phyloP scores from a whole-genome alignment of 2,888 invertebrate genomes.

The Epirrita christyi region DNA sequence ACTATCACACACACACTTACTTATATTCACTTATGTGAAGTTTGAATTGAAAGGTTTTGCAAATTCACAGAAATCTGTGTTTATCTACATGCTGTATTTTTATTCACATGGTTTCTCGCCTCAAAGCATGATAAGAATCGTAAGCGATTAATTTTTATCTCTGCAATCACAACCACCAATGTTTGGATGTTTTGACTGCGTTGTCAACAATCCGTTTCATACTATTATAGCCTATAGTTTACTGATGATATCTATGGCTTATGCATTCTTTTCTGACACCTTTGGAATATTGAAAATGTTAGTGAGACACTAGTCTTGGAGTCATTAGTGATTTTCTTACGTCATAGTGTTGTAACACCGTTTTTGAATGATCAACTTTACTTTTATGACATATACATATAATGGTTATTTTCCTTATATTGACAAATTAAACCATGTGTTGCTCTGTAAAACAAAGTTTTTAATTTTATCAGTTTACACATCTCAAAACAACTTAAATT shows the following conservation, averaged over 20 bases:
- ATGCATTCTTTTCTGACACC: constrained; percentile 41
- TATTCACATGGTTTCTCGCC: constrained; percentile 2
- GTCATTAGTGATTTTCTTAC: neutral
- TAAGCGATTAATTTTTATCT: constrained; percentile 27
- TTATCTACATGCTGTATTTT: neutral
- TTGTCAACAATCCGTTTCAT: constrained; percentile 58
- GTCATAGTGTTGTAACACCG: neutral
- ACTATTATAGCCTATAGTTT: constrained; percentile 42
- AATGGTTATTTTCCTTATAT: no score
- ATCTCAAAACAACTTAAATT: no score
- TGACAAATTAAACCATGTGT: no score
- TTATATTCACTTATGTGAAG: neutral
- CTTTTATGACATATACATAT: no score
- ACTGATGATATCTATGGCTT: constrained; percentile 55
- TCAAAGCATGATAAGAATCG: constrained; percentile 11
- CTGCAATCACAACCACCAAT: constrained; percentile 45
- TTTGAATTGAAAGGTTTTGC: neutral
- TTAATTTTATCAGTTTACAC: no score
- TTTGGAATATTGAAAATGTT: constrained; percentile 52
- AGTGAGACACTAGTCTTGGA: constrained; percentile 31
- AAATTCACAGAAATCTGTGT: neutral
- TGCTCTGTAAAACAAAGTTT: no score
- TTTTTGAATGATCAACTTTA: no score
- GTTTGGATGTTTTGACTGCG: constrained; percentile 69
- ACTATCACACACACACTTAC: no score